Evolutionary conservation across 2,888 invertebrate species (phyloP), one percentile per base, ranked within the genome.

Genomic region (Pheosia tremula): DNA sequence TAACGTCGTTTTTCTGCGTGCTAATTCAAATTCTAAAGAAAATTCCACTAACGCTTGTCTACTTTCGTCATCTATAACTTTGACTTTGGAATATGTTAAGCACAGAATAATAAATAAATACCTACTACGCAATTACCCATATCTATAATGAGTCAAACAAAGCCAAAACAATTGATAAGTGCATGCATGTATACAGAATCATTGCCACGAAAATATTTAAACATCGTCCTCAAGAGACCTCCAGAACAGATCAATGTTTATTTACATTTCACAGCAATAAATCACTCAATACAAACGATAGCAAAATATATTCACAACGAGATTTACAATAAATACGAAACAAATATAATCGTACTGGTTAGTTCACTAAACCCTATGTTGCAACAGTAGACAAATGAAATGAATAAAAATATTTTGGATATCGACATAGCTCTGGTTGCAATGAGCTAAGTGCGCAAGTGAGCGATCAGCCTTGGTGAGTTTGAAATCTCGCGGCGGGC

Each of bases 401-500:
- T 63, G 54, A 64, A 66, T 62, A 58, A 71, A 69, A 67, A 75
- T 62, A 61, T 75, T 76, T 74, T 58, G 66, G 56, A 63, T 45
- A 75, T 64, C 65, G 62, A 66, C 60, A 61, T 65, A 66, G 64
- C 56, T 61, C 57, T 49, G 64, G 61, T 66, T 70, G 72, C 71
- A 74, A 65, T 69, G 67, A 66, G 60, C 66, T 69, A 69, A 74
- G 71, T 73, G 71, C 67, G 66, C 69, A 75, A 81, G 78, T 76
- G 74, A 81, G 73, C 72, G 73, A 83, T 79, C 84, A 86, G 74
- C 84, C 84, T 87, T 85, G 82, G 75, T 76, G 74, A 75, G 76
- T 84, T 85, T 81, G 79, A 84, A 85, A 84, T 82, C 81, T 80
- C 71, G 77, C 75, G 71, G 80, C 82, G 79, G 82, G 86, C 87